Base-by-base conservation (phyloP, 1,140 invertebrate genomes). In the Sminthurinus signatus region DNA sequence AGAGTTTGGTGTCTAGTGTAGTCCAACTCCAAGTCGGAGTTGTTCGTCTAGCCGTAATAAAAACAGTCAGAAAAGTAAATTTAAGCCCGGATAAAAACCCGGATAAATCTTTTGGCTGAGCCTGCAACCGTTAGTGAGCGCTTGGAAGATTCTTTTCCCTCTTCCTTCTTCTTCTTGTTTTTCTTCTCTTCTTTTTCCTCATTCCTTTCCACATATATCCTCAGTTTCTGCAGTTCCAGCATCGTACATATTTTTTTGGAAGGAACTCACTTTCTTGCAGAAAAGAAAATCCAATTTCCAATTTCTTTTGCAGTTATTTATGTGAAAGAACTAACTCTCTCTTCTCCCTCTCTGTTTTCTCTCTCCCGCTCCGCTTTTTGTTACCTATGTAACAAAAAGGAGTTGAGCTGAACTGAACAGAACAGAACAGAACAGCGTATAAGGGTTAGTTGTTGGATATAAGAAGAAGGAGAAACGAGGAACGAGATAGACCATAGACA, bases 241-340 rank as follows among this genome's bases (percentile, higher is more conserved):
- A n/a, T n/a, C n/a, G n/a, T n/a, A n/a, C n/a, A n/a, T n/a, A n/a
- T n/a, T n/a, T n/a, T n/a, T n/a, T n/a, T n/a, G n/a, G n/a, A n/a
- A n/a, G n/a, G n/a, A n/a, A 48, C 10, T 48, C 8, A 19, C 19
- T 48, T 19, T 19, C 5, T 17, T 12, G 44, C 17, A 27, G 25
- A 25, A 50, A 55, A 55, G 60, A 62, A 62, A 62, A 62, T 52
- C 60, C 60, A 55, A 62, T 52, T 52, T 62, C 60, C 60, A 62
- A 62, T 62, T 62, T 62, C 60, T 62, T 55, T 28, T 32, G 23
- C 32, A 25, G 31, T 62, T 62, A 62, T 62, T 62, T 62, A 62
- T 62, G 60, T 25, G 59, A 51, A 60, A 44, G 42, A 28, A 29
- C 32, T 17, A n/a, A n/a, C 14, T 60, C 36, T 60, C 42, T 43